Evolutionary conservation across 2,797 vertebrate genomes (phyloP).

Genomic region (Sarcophilus harrisii): DNA sequence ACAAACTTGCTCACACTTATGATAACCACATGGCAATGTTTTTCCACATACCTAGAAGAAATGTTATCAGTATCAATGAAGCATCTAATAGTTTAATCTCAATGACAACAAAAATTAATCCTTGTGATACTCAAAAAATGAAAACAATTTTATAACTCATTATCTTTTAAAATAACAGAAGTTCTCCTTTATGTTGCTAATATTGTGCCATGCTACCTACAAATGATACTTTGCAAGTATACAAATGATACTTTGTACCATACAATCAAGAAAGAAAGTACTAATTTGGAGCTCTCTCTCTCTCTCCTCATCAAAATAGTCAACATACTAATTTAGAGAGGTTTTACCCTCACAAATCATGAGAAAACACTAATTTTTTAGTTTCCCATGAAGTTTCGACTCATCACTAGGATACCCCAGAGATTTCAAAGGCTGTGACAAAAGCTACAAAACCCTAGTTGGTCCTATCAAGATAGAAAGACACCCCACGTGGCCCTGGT

Average conservation of each 20-base stretch:
- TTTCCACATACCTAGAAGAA: conserved; percentile 90
- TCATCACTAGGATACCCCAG: background rate
- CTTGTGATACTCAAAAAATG: conserved; percentile 40
- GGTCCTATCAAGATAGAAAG: background rate
- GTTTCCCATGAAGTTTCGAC: background rate
- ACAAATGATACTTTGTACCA: background rate
- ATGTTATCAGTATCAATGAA: conserved; percentile 40
- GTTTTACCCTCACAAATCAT: background rate
- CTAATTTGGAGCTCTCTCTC: background rate
- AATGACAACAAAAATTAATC: conserved; percentile 31
- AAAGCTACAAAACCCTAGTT: background rate
- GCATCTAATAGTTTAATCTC: conserved; percentile 28
- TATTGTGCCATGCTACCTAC: background rate
- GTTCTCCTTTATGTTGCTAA: background rate
- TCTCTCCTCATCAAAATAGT: background rate
- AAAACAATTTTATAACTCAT: background rate
- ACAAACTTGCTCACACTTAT: conserved; percentile 93
- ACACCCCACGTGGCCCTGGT: background rate
- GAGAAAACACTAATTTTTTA: background rate
- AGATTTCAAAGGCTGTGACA: background rate
- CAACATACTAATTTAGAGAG: background rate
- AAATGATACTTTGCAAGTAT: background rate
- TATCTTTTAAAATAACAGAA: background rate
- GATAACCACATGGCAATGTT: conserved; percentile 92
- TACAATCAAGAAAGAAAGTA: background rate